Base-by-base conservation (phyloP, 2,888 invertebrate species). In the Caenorhabditis afra region DNA sequence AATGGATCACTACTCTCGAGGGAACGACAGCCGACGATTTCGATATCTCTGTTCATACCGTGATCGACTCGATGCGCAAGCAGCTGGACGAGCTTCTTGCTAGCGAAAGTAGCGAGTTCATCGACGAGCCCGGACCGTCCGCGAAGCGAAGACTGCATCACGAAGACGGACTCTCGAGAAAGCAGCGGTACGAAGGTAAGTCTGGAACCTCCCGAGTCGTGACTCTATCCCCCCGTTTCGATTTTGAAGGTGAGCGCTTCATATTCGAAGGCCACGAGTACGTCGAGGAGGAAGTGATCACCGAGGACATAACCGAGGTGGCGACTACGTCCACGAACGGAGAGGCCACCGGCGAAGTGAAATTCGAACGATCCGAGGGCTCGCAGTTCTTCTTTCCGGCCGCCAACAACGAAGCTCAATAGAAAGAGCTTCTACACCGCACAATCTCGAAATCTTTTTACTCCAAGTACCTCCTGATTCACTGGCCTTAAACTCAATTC, bases 251-350 rank as follows among this genome's bases (percentile, higher is more conserved):
- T 29, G 71, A 71, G 23, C 47, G 62, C 12, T 71, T 47, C 71
- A 71, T 71, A 39, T 71, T 64, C 57, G 71, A 71, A 11, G 71
- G 71, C 4, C 44, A 71, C 41, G 76, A 77, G 23, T 77, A 77
- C 65, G 77, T 77, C n/a, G 77, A 77, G 37, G 77, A 77, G 35
- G 76, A 76, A 18, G 77, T 77, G 18, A 77, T 77, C 29, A 47
- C 77, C 16, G 77, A 77, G 12, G 77, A 77, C 10, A 55, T 77
- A 4, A 44, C 39, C n/a, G 70, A 65, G 29, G 70, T 45, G 18
- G 35, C 45, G 10, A 44, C 35, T 22, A 23, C 50, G 1, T 50
- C 59, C 18, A 45, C 8, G 4, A 20, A 53, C 39, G 59, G 35
- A 41, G 52, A 35, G 39, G 29, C 39, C 22, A 37, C 22, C 50